Percentiles rank a stretch among this genome's conserved stretches.
Evolutionary conservation across 2,797 vertebrate species (phyloP).

Genomic region (Falco columbarius): DNA sequence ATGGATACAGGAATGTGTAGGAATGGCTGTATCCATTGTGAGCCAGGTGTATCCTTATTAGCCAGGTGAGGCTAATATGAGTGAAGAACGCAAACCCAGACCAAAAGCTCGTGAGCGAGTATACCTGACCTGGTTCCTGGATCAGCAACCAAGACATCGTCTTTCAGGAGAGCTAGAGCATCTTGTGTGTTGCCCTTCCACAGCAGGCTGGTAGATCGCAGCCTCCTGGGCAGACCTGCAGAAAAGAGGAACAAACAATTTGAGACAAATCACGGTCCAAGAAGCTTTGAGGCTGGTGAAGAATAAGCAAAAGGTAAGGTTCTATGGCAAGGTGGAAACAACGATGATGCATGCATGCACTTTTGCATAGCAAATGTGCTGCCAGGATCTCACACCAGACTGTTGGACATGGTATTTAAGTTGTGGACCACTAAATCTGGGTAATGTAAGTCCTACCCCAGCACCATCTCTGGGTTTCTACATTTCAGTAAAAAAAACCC

Average conservation of each 20-base stretch:
- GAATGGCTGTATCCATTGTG: background rate
- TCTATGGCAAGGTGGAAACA: background rate
- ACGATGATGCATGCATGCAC: rapidly evolving
- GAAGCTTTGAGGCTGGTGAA: background rate
- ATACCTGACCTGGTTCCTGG: conserved; percentile 90
- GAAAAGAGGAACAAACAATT: background rate
- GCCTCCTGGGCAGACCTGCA: conserved; percentile 89
- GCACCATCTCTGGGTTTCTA: background rate
- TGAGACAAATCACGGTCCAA: background rate
- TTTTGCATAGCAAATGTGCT: background rate
- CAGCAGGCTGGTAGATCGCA: conserved; percentile 89
- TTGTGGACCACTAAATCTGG: background rate
- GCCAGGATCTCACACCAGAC: background rate
- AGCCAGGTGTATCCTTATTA: too few relatives aligned
- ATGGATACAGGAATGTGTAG: too few relatives aligned
- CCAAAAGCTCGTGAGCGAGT: rapidly evolving
- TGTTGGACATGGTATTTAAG: background rate
- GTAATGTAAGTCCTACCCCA: background rate
- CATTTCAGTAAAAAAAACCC: background rate
- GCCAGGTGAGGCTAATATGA: background rate
- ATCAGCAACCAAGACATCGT: conserved; percentile 90
- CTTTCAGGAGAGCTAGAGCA: conserved; percentile 88
- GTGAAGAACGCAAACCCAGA: background rate
- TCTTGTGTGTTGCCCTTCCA: conserved; percentile 93
- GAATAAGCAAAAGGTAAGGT: background rate